A percentile compares a stretch with the other conserved stretches of the same genome.
Evolutionary conservation across 2,113 vertebrate genomes (phyloP).

Genomic region (Nothoprocta perdicaria): DNA sequence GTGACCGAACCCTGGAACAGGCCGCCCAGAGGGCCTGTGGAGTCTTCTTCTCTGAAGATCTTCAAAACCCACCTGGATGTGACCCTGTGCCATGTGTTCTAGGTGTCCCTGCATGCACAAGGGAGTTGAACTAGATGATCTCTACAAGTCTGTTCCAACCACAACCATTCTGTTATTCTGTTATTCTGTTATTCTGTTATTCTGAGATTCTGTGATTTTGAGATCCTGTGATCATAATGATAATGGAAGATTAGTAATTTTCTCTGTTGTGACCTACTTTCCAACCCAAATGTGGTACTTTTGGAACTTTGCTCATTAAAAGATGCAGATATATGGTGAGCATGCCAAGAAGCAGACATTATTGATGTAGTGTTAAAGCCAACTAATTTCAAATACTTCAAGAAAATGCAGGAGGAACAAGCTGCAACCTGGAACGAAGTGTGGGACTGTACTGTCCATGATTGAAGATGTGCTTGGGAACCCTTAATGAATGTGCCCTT

Average conservation of each 20-base stretch:
- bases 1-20: too few relatives aligned
- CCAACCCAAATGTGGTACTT: not conserved
- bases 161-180: too few relatives aligned
- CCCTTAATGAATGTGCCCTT: not conserved
- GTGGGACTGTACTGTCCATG: not conserved
- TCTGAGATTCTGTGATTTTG: too few relatives aligned
- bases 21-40: too few relatives aligned
- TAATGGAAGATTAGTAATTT: not conserved
- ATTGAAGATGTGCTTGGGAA: not conserved
- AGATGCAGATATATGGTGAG: not conserved
- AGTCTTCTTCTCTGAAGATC: too few relatives aligned
- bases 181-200: too few relatives aligned
- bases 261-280: not conserved
- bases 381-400: not conserved
- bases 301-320: not conserved
- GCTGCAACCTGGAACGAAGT: not conserved
- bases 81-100: too few relatives aligned
- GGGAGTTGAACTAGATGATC: too few relatives aligned
- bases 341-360: not conserved
- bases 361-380: not conserved
- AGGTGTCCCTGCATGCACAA: too few relatives aligned
- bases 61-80: too few relatives aligned
- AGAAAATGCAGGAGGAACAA: not conserved
- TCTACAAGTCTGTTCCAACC: too few relatives aligned
- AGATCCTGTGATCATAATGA: too few relatives aligned